Evolutionary conservation across 1,140 invertebrate genomes (phyloP).

Genomic region (Camponotus floridanus): DNA sequence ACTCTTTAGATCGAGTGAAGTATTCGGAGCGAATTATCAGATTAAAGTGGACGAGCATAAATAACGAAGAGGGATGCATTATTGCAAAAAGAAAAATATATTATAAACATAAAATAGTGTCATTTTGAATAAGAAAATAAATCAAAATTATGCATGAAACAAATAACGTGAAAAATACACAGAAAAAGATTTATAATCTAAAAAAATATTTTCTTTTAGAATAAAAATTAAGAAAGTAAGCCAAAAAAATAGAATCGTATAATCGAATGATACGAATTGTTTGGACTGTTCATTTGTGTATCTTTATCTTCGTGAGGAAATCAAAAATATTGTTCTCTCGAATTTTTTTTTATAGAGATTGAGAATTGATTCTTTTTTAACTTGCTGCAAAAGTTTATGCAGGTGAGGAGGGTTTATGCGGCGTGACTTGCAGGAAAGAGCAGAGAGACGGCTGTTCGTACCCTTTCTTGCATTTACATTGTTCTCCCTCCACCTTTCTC

Average conservation of each 20-base stretch:
- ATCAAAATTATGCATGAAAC: neutral
- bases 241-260: neutral
- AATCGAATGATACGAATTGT: neutral
- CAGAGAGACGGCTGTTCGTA: slow-evolving; percentile 14
- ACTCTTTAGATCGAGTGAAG: slow-evolving; percentile 30
- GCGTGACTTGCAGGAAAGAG: slow-evolving; percentile 51
- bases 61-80: neutral
- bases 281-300: neutral
- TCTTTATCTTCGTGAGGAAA: neutral
- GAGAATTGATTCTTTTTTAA: slow-evolving; percentile 35
- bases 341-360: slow-evolving; percentile 18
- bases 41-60: slow-evolving; percentile 26
- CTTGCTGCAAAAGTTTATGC: slow-evolving; percentile 44
- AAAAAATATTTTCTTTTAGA: neutral
- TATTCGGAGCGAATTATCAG: slow-evolving; percentile 45
- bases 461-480: slow-evolving; percentile 46
- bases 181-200: neutral
- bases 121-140: neutral
- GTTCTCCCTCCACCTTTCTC: slow-evolving; percentile 19
- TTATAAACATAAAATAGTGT: neutral
- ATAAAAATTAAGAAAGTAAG: neutral
- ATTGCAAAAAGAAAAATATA: neutral
- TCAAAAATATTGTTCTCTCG: neutral
- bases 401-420: slow-evolving; percentile 45
- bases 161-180: neutral